phyloP scores from a whole-genome alignment of 1,140 invertebrate species.

The Cheumatopsyche charites region DNA sequence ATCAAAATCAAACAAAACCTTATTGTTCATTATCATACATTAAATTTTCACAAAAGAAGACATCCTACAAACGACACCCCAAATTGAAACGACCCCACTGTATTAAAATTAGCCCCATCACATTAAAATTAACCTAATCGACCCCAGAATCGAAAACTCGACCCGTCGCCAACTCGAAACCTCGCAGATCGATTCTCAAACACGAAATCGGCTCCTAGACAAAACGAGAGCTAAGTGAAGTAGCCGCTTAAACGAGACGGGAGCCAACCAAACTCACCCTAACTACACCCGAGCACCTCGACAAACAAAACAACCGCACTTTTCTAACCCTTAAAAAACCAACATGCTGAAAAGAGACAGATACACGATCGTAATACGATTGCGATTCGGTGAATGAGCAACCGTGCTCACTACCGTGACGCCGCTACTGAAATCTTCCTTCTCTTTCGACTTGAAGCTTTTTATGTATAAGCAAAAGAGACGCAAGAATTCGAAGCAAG shows the following conservation, averaged over 20 bases:
- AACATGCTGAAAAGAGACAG: conserved; percentile 51
- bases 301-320: neutral
- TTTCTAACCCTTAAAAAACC: neutral
- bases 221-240: neutral
- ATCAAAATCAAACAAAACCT: too few relatives aligned
- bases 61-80: too few relatives aligned
- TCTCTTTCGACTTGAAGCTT: conserved; percentile 60
- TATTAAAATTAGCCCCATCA: too few relatives aligned
- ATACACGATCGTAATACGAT: conserved; percentile 51
- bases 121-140: too few relatives aligned
- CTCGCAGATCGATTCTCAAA: conserved; percentile 7
- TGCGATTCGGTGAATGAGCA: conserved; percentile 57
- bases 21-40: too few relatives aligned
- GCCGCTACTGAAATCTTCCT: conserved; percentile 58
- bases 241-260: conserved; percentile 6
- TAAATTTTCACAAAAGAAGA: too few relatives aligned
- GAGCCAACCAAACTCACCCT: conserved; percentile 40
- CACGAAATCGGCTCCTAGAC: neutral
- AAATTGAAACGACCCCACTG: too few relatives aligned
- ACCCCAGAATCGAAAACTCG: neutral
- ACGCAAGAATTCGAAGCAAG: conserved; percentile 34
- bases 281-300: conserved; percentile 19
- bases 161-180: neutral
- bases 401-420: conserved; percentile 64
- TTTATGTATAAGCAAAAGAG: conserved; percentile 58